A percentile compares a stretch with the other conserved stretches of the same genome.
These are phyloP conservation scores for Coreius guichenoti DNA, from an alignment of 2,797 vertebrate species.

Conservation along the genomic window DNA sequence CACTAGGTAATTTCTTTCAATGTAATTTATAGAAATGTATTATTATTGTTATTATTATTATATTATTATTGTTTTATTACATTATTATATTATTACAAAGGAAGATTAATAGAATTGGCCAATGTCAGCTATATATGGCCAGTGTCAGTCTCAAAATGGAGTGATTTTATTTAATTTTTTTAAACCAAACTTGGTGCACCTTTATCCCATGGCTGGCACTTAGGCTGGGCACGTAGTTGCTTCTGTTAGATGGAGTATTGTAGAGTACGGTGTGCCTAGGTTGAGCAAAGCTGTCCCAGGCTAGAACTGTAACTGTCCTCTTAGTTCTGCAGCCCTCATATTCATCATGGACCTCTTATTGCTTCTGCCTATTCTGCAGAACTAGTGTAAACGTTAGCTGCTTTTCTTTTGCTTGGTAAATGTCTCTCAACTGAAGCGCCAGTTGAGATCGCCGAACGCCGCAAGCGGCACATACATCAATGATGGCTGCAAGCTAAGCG, in stretches of 20 bases:
- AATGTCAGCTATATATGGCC: too few species aligned
- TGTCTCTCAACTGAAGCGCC: conserved; percentile 28
- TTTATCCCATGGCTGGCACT: background rate
- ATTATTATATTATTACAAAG: too few species aligned
- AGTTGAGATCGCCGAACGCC: conserved; percentile 24
- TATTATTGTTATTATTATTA: too few species aligned
- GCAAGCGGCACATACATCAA: conserved; percentile 54
- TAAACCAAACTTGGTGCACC: background rate
- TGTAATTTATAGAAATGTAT: background rate
- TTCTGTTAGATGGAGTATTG: conserved; percentile 37
- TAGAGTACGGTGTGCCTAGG: conserved; percentile 40
- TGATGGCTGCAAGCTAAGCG: conserved; percentile 72
- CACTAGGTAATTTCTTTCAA: background rate
- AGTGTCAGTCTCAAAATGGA: background rate
- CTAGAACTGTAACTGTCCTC: conserved; percentile 24
- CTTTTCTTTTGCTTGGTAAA: conserved; percentile 45
- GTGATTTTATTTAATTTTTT: background rate
- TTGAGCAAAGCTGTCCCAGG: conserved; percentile 45
- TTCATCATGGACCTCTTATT: conserved; percentile 20
- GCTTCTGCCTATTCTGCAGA: conserved; percentile 48
- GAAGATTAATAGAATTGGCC: too few species aligned
- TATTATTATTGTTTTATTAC: too few species aligned
- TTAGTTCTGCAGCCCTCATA: conserved; percentile 64
- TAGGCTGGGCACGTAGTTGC: conserved; percentile 60
- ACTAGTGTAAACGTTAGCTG: conserved; percentile 38